phyloP scores from a whole-genome alignment of 2,888 invertebrate genomes.

The Tetanocera ferruginea region DNA sequence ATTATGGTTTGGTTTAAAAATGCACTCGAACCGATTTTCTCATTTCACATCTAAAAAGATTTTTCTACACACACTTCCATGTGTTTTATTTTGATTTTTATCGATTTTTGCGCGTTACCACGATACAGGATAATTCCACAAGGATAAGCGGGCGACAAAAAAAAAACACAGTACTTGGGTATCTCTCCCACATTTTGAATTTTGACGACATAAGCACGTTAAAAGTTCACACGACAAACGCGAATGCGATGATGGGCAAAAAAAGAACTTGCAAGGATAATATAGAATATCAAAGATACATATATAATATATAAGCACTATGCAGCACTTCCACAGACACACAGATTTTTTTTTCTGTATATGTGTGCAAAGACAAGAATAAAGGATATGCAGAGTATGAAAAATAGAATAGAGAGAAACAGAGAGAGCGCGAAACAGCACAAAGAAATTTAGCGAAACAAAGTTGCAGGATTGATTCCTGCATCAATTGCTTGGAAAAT shows the following conservation, averaged over 20 bases:
- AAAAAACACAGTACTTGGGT: not conserved
- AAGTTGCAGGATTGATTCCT: constrained; percentile 5
- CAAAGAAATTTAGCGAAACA: not conserved
- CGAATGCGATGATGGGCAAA: not conserved
- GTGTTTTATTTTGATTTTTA: constrained; percentile 25
- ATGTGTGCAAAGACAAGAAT: not conserved
- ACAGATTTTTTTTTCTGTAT: not conserved
- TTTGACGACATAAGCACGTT: constrained; percentile 26
- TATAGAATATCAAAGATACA: not conserved
- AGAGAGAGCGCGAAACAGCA: not conserved
- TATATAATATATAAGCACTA: not conserved
- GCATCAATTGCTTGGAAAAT: constrained; percentile 20
- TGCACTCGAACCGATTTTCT: not conserved
- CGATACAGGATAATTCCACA: constrained; percentile 8
- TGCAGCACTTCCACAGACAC: not conserved
- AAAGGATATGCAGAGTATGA: not conserved
- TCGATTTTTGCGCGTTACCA: constrained; percentile 18
- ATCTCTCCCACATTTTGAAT: not conserved
- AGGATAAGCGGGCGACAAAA: not conserved
- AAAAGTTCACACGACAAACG: not conserved
- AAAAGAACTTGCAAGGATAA: constrained; percentile 11
- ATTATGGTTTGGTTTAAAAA: not conserved
- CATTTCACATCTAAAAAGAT: not conserved
- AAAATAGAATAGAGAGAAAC: not conserved
- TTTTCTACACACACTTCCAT: not conserved